Conservation (phyloP, 2,888 invertebrate species). For the Spodoptera picta region DNA sequence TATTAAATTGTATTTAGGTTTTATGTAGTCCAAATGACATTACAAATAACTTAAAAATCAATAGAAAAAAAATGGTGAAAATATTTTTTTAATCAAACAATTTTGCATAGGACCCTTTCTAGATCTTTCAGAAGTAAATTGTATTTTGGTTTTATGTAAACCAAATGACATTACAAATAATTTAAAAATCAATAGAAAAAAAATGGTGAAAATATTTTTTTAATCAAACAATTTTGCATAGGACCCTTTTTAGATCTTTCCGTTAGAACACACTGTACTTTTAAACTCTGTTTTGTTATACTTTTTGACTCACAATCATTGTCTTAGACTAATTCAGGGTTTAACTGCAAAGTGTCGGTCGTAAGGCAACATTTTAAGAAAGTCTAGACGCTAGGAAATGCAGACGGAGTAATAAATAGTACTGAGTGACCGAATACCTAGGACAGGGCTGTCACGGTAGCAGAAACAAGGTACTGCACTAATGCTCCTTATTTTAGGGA, state of each 20-base stretch:
- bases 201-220: too few relatives aligned
- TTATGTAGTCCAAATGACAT: too few relatives aligned
- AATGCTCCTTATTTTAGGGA: neutral
- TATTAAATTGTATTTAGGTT: too few relatives aligned
- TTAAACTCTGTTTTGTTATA: neutral
- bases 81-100: too few relatives aligned
- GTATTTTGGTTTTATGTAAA: too few relatives aligned
- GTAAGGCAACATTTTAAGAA: conserved; percentile 52
- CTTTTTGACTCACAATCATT: conserved; percentile 13
- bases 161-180: too few relatives aligned
- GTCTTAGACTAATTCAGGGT: conserved; percentile 21
- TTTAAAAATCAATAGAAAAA: too few relatives aligned
- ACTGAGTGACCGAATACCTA: conserved; percentile 43
- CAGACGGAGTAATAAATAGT: conserved; percentile 47
- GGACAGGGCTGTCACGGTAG: conserved; percentile 32
- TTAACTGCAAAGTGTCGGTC: conserved; percentile 32
- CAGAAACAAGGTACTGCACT: neutral
- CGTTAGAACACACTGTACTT: neutral
- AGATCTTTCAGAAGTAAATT: too few relatives aligned
- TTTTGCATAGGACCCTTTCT: neutral
- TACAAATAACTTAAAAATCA: too few relatives aligned
- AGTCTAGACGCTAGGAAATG: conserved; percentile 53
- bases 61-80: too few relatives aligned
- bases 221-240: too few relatives aligned
- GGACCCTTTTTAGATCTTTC: neutral